Percentiles rank a stretch among this genome's conserved stretches.
Conservation (phyloP, 2,888 invertebrate species). For the Antheraea yamamai region DNA sequence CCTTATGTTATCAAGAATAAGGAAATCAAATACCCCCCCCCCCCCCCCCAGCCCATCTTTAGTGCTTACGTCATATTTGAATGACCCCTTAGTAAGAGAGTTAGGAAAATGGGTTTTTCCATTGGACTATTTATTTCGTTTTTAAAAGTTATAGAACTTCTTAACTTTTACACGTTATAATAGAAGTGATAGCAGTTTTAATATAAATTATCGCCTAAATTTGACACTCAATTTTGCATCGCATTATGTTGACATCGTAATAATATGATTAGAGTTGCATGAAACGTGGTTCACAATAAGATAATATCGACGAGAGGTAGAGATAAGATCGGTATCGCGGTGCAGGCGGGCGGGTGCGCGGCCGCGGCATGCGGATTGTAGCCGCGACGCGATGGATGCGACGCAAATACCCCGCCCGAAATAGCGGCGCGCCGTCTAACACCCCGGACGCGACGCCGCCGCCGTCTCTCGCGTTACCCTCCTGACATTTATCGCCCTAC, state of each 20-base stretch:
- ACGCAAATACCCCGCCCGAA: constrained; percentile 71
- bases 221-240: background rate
- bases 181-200: background rate
- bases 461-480: constrained; percentile 29
- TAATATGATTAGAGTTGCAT: background rate
- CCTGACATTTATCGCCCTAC: constrained; percentile 43
- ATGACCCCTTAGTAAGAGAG: no score
- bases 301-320: constrained; percentile 31
- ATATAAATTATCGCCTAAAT: background rate
- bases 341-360: constrained; percentile 45
- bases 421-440: constrained; percentile 73
- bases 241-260: background rate
- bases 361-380: constrained; percentile 52
- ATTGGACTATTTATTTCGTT: background rate
- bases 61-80: no score
- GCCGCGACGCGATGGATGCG: constrained; percentile 45
- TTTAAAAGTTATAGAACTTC: background rate
- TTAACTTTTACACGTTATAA: background rate
- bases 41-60: no score
- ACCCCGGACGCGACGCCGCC: constrained; percentile 55
- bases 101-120: background rate
- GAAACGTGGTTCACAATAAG: constrained; percentile 7
- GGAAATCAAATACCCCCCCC: no score
- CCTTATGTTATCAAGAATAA: no score
- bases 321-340: constrained; percentile 44